phyloP scores from a whole-genome alignment of 2,113 vertebrate genomes.

The Saccopteryx leptura region DNA sequence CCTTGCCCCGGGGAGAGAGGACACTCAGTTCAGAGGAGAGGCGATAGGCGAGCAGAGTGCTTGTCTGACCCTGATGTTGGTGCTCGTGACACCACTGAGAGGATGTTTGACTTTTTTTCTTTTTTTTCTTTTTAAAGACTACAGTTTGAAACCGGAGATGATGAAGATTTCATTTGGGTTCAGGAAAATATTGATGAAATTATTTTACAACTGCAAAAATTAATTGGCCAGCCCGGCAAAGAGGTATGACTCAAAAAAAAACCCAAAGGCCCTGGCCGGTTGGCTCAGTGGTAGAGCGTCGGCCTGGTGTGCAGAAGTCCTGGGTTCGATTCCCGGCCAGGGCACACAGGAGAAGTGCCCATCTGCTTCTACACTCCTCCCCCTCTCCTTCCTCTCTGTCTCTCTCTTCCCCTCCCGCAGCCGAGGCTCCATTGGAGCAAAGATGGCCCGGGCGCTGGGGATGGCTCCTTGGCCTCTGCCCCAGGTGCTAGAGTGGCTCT shows the following conservation, averaged over 20 bases:
- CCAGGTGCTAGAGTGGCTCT: too few species aligned
- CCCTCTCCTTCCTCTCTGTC: too few species aligned
- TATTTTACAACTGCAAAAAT: conserved; percentile 91
- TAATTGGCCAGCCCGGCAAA: conserved; percentile 88
- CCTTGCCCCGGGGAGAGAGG: not conserved
- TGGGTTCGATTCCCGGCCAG: too few species aligned
- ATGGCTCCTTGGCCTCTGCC: too few species aligned
- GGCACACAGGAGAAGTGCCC: too few species aligned
- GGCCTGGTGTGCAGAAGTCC: too few species aligned
- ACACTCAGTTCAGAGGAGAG: not conserved
- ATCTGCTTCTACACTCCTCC: too few species aligned
- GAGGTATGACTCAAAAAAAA: conserved; percentile 81
- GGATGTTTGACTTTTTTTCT: not conserved
- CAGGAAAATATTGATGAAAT: conserved; percentile 92
- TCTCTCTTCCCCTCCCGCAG: too few species aligned
- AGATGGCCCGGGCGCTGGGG: too few species aligned
- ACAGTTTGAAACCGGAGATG: conserved; percentile 90
- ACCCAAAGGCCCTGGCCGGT: too few species aligned
- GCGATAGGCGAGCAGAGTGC: not conserved
- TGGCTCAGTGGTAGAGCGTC: too few species aligned
- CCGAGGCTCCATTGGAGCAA: too few species aligned
- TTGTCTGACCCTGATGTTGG: not conserved
- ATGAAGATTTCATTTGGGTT: conserved; percentile 91
- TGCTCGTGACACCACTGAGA: not conserved
- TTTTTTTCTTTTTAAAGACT: conserved; percentile 85